Base-by-base conservation (phyloP, 2,888 invertebrate species). In the Campopleginae sp. region DNA sequence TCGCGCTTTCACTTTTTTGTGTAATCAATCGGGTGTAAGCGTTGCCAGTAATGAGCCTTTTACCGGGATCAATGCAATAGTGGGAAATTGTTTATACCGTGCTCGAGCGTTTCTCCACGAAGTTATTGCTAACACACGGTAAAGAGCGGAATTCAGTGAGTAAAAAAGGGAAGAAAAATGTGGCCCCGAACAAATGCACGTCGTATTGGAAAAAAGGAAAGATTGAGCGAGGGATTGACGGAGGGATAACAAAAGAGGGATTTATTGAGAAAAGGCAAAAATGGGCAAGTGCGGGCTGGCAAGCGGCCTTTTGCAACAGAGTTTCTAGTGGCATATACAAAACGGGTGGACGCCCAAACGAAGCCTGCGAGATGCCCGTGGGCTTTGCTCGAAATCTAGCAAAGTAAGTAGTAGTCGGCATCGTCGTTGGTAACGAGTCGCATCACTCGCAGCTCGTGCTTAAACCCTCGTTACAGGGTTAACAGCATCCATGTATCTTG, bases 401-500 rank as follows among this genome's bases (percentile, higher is more conserved):
- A 86, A 86, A 84, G 83, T 84, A 85, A 87, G 87, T 87, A 88
- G 87, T 84, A 58, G 58, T 38, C 65, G n/a, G 7, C 88, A 83
- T 84, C 86, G 88, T 19, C 87, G 72, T 58, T 23, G 14, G 58
- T 91, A 92, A 91, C 90, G 91, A 92, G 91, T 90, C 86, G 88
- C 91, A 91, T 92, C 89, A 88, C 88, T 92, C 90, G 90, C 33
- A n/a, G 89, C 84, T 87, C 89, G 85, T 89, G 91, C 91, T 92
- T 92, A 90, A 92, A 90, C 89, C 90, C 91, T 92, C 92, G 92
- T 92, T 92, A 91, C 89, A 85, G 88, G 86, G 88, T 89, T 91
- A 92, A 91, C 90, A 90, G 88, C 90, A 68, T 85, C 89, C 89
- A 90, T 92, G 89, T 89, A 88, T 91, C 91, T 91, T 89, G 89